These are phyloP conservation scores for Papilio elwesi DNA, from an alignment of 2,888 invertebrate genomes.

Conservation along the genomic window DNA sequence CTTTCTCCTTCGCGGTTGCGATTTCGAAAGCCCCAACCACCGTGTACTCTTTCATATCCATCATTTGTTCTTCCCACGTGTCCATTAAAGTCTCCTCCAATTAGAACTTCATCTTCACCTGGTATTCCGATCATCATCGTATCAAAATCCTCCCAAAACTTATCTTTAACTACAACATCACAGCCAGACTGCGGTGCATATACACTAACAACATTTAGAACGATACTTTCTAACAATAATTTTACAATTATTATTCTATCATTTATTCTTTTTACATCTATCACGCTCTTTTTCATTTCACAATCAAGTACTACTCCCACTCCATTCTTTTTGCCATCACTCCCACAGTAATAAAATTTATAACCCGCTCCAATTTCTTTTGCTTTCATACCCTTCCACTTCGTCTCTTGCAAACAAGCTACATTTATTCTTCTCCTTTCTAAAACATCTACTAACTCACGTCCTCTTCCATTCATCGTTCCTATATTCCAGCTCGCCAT, in stretches of 20 bases:
- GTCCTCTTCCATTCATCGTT: neutral
- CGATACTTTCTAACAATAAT: neutral
- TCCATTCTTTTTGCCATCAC: conserved; percentile 13
- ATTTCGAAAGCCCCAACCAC: too few species aligned
- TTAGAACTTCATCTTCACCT: too few species aligned
- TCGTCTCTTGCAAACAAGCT: conserved; percentile 24
- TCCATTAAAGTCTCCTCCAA: too few species aligned
- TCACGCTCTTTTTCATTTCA: neutral
- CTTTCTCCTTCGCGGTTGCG: too few species aligned
- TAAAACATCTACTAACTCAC: neutral
- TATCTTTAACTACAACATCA: neutral
- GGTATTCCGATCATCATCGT: neutral
- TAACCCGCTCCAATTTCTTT: conserved; percentile 26
- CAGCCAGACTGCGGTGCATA: neutral
- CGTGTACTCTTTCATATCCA: too few species aligned
- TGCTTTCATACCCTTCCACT: conserved; percentile 29
- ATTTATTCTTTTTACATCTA: neutral
- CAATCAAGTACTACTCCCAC: neutral
- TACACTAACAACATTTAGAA: too few species aligned
- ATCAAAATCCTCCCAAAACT: conserved; percentile 4
- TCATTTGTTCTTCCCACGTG: too few species aligned
- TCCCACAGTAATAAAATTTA: conserved; percentile 28
- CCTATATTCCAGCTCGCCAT: neutral
- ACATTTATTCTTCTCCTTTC: conserved; percentile 13
- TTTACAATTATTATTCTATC: neutral